These are phyloP conservation scores for Zosterops pallidus DNA, from an alignment of 2,113 vertebrate species.

Conservation along the genomic window DNA sequence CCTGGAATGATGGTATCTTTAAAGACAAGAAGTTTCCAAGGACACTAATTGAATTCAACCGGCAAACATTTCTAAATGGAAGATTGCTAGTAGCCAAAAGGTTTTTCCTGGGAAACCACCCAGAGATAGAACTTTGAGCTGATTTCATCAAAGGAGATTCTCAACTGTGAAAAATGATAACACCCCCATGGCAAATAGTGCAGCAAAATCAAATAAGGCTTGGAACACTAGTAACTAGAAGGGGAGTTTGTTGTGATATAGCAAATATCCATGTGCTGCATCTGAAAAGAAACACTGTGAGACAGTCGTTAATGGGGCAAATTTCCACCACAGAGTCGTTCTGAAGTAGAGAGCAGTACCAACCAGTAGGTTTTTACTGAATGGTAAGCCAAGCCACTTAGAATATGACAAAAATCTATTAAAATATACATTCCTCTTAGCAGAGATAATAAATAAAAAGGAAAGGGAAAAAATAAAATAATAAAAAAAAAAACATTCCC, in stretches of 20 bases:
- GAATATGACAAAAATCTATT: background rate
- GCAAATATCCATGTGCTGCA: background rate
- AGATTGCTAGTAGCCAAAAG: slow-evolving; percentile 46
- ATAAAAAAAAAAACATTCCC: background rate
- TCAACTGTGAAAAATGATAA: slow-evolving; percentile 58
- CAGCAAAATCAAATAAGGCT: slow-evolving; percentile 31
- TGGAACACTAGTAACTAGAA: slow-evolving; percentile 6
- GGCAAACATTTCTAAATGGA: slow-evolving; percentile 9
- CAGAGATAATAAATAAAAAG: background rate
- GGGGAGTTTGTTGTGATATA: slow-evolving; percentile 15
- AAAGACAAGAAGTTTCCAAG: slow-evolving; percentile 42
- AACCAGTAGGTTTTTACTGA: background rate
- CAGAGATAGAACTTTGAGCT: slow-evolving; percentile 53
- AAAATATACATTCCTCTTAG: background rate
- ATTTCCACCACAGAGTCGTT: background rate
- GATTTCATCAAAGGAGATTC: slow-evolving; percentile 56
- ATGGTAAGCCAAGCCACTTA: background rate
- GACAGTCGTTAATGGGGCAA: background rate
- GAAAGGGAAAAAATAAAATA: background rate
- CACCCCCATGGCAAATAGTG: slow-evolving; percentile 40
- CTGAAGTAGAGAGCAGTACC: accelerated
- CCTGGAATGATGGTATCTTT: slow-evolving; percentile 4
- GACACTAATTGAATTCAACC: slow-evolving; percentile 35
- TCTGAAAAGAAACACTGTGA: background rate
- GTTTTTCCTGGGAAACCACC: slow-evolving; percentile 56